A percentile compares a stretch with the other conserved stretches of the same genome.
Conservation (phyloP, 2,113 vertebrate genomes). For the Mastomys coucha region DNA sequence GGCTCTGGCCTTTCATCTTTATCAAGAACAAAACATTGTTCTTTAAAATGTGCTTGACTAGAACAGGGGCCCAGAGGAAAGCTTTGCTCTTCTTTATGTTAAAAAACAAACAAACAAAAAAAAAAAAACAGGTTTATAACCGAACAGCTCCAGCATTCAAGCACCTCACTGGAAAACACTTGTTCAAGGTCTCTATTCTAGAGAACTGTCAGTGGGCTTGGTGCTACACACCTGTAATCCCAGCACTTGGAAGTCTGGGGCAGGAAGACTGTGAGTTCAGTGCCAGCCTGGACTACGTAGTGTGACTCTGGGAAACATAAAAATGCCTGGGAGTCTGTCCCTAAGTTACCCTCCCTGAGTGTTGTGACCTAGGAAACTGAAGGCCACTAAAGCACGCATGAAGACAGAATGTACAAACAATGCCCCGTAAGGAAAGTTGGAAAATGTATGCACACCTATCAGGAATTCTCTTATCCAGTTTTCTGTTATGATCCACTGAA, state of each 20-base stretch:
- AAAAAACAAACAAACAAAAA: neutral
- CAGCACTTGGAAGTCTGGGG: neutral
- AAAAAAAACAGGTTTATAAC: neutral
- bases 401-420: neutral
- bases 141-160: neutral
- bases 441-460: neutral
- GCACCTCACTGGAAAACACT: neutral
- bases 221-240: neutral
- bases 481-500: neutral
- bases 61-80: constrained; percentile 25
- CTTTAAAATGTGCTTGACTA: neutral
- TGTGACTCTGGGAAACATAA: neutral
- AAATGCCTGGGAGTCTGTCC: neutral
- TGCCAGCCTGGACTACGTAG: neutral
- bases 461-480: neutral
- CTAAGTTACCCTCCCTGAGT: neutral
- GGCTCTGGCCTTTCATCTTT: neutral
- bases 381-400: neutral
- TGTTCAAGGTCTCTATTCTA: neutral
- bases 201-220: neutral
- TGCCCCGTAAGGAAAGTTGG: neutral
- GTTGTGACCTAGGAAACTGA: neutral
- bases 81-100: neutral
- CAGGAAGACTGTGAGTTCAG: neutral
- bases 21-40: neutral